Base-by-base conservation (phyloP, 1,140 invertebrate species). In the Idris sp. region DNA sequence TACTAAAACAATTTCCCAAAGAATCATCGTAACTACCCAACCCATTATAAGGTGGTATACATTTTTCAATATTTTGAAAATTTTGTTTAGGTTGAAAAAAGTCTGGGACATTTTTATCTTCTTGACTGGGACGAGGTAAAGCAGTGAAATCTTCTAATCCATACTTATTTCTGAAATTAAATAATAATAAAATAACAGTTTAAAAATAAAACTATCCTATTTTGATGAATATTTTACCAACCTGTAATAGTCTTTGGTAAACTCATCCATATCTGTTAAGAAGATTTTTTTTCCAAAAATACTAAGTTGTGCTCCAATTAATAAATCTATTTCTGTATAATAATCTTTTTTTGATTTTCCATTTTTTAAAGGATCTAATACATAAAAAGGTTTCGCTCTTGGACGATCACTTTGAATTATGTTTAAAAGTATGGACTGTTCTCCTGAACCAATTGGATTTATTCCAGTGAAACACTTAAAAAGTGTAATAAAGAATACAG, bases 21-120 rank as follows among this genome's bases (percentile, higher is more conserved):
- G 95, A 96, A 85, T 97, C 96, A 74, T 96, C 94, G 69, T 94
- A 92, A 0, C 91, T 91, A 3, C 96, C 96, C 85, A 92, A 96
- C 3, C 95, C 95, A 80, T 96, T 97, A 89, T 95, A 96, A 0
- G 95, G 95, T 7, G 96, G 95, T 19, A 94, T 80, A 40, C 92
- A 84, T 18, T 88, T 88, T 35, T 91, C 86, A 13, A 77, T n/a
- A n/a, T n/a, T n/a, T n/a, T n/a, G n/a, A n/a, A n/a, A n/a, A n/a
- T n/a, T 76, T 2, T 81, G 81, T 59, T 41, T 85, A 78, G n/a
- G n/a, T 53, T 65, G 2, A n/a, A n/a, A n/a, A n/a, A n/a, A n/a
- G n/a, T n/a, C n/a, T n/a, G n/a, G n/a, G n/a, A n/a, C n/a, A n/a
- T 88, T 75, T 0, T 81, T 75, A 2, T 79, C 73, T 22, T 83